Evolutionary conservation across 2,888 invertebrate species (phyloP).

Genomic region (Stenodera caucasica): DNA sequence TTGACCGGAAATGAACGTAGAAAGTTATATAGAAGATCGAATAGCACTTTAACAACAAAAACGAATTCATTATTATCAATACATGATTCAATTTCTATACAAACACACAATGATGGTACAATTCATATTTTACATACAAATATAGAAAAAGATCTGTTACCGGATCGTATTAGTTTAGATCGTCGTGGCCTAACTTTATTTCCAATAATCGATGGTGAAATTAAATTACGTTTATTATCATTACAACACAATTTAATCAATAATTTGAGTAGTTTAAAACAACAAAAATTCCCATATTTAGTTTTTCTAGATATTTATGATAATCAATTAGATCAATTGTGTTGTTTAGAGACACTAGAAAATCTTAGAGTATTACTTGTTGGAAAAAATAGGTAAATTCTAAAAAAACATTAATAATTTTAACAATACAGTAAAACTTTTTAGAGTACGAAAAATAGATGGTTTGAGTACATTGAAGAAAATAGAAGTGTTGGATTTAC

Average conservation of each 20-base stretch:
- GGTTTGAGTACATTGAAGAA: conserved; percentile 72
- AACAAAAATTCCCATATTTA: conserved; percentile 66
- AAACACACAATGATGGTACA: conserved; percentile 66
- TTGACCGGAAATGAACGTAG: conserved; percentile 44
- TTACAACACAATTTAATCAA: conserved; percentile 90
- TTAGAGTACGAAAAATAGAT: conserved; percentile 78
- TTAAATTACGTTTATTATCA: conserved; percentile 79
- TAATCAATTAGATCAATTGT: conserved; percentile 88
- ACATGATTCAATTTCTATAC: conserved; percentile 55
- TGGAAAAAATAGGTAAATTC: conserved; percentile 83
- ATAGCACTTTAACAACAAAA: conserved; percentile 57
- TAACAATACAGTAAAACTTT: conserved; percentile 27
- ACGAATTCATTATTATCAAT: conserved; percentile 19
- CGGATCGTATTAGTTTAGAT: conserved; percentile 88
- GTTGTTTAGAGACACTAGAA: conserved; percentile 73
- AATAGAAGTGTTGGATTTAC: conserved; percentile 88
- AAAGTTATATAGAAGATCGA: conserved; percentile 54
- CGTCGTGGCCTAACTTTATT: conserved; percentile 80
- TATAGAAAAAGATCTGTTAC: conserved; percentile 79
- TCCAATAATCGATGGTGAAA: conserved; percentile 80
- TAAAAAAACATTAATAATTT: background rate
- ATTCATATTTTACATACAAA: conserved; percentile 70
- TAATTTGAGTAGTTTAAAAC: conserved; percentile 66
- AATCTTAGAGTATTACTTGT: conserved; percentile 83
- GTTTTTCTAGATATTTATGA: conserved; percentile 94